Evolutionary conservation across 2,888 invertebrate species (phyloP).

Genomic region (Rotaria socialis): DNA sequence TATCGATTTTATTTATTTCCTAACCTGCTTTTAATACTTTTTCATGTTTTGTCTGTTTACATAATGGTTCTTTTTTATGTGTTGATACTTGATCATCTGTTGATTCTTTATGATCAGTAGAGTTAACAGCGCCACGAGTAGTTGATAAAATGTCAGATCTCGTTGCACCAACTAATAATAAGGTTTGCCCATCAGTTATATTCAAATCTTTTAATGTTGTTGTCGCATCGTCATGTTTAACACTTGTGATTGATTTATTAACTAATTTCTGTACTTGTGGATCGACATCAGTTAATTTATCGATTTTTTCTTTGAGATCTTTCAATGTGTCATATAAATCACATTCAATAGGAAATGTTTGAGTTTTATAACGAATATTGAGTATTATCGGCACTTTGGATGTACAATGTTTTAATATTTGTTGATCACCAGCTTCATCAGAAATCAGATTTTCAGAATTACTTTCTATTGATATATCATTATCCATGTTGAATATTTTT

Average conservation of each 20-base stretch:
- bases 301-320: conserved; percentile 16
- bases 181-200: not conserved
- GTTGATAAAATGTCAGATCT: conserved; percentile 16
- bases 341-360: conserved; percentile 11
- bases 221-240: not conserved
- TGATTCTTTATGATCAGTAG: not conserved
- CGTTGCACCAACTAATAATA: conserved; percentile 24
- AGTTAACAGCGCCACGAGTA: too few species aligned
- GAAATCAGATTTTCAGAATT: not conserved
- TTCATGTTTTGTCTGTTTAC: conserved; percentile 17
- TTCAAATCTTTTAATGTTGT: conserved; percentile 36
- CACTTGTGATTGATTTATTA: conserved; percentile 2
- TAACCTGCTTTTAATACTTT: conserved; percentile 9
- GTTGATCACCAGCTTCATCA: not conserved
- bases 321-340: conserved; percentile 29
- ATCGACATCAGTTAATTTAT: conserved; percentile 30
- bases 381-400: not conserved
- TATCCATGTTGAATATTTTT: not conserved
- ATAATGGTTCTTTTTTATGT: conserved; percentile 31
- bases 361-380: conserved; percentile 19
- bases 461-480: not conserved
- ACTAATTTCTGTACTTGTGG: conserved; percentile 33
- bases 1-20: too few species aligned
- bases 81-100: not conserved
- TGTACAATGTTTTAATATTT: not conserved